Evolutionary conservation across 2,113 vertebrate species (phyloP), one percentile per base, ranked within the genome.

Genomic region (Coryphaenoides rupestris): DNA sequence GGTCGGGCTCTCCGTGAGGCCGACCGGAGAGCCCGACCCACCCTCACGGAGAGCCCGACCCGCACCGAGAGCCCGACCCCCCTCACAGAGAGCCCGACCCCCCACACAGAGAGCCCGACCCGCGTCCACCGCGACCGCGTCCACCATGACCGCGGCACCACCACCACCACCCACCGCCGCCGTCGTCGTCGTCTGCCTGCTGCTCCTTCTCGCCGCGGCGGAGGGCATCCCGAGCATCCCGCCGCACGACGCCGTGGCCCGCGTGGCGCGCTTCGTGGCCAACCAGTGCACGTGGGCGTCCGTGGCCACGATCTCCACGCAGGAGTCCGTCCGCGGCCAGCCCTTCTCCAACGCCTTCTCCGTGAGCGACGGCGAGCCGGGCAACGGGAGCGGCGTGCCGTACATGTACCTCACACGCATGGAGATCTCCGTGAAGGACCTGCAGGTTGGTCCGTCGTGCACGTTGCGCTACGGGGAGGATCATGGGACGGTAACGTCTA

Each of bases 331-430:
- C 76, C 84, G 69, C 23, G 95, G 95, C 0, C 88, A 65, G 64
- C 92, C 96, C 0, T 98, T 98, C 84, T 92, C 93, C 64, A 98
- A 96, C 74, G 72, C 89, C 0, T 93, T 99, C 74, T 98, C 95
- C 0, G 69, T 98, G 5, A 99, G 96, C 69, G 96, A 99, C 80
- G 96, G 96, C 0, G 87, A 88, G 0, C 62, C 19, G 0, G 90
- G 86, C 7, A 13, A 58, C 62, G 88, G 95, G 62, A 88, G 84
- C 70, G 95, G 96, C 2, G 89, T 92, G 0, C 95, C 95, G 0
- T 99, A 96, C 85, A 65, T 99, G 69, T 98, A 96, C 89, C 88
- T 99, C 63, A 98, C 95, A 33, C 84, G 81, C 3, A 68, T 97
- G 86, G 95, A 97, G 84, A 86, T 95, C 60, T 93, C 92, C 0